Evolutionary conservation across 2,797 vertebrate genomes (phyloP).

Genomic region (Micropoecilia bifurca): DNA sequence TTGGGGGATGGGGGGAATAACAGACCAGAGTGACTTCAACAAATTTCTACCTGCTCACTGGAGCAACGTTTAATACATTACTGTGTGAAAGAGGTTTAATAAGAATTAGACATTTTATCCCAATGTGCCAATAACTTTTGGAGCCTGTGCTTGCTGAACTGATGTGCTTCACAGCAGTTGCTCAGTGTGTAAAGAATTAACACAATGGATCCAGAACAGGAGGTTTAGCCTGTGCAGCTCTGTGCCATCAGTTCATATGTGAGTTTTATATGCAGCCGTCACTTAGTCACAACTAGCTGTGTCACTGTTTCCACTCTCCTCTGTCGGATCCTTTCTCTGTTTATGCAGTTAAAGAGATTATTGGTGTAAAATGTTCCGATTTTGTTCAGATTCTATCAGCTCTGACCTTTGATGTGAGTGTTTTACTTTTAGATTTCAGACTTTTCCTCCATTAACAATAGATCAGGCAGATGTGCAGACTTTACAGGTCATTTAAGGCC

Average conservation of each 20-base stretch:
- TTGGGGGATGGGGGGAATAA: not conserved
- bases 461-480: slow-evolving; percentile 58
- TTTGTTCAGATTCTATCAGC: slow-evolving; percentile 58
- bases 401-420: slow-evolving; percentile 68
- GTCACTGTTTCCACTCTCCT: slow-evolving; percentile 74
- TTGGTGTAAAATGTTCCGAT: slow-evolving; percentile 62
- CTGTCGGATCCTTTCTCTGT: slow-evolving; percentile 37
- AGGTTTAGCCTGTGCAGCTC: slow-evolving; percentile 21
- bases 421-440: slow-evolving; percentile 61
- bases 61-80: slow-evolving; percentile 25
- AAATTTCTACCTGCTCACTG: slow-evolving; percentile 32
- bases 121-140: slow-evolving; percentile 25
- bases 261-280: slow-evolving; percentile 60
- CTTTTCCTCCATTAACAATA: slow-evolving; percentile 62
- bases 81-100: slow-evolving; percentile 31
- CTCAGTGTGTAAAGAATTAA: slow-evolving; percentile 23
- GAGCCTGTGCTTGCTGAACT: slow-evolving; percentile 32
- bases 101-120: slow-evolving; percentile 29
- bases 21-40: slow-evolving; percentile 41
- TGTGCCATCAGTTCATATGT: slow-evolving; percentile 49
- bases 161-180: slow-evolving; percentile 36
- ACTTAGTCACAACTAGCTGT: slow-evolving; percentile 49
- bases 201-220: slow-evolving; percentile 11
- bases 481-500: slow-evolving; percentile 63
- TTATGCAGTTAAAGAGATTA: slow-evolving; percentile 60